Evolutionary conservation across 1,140 invertebrate species (phyloP).

Genomic region (Parapsyche elsis): DNA sequence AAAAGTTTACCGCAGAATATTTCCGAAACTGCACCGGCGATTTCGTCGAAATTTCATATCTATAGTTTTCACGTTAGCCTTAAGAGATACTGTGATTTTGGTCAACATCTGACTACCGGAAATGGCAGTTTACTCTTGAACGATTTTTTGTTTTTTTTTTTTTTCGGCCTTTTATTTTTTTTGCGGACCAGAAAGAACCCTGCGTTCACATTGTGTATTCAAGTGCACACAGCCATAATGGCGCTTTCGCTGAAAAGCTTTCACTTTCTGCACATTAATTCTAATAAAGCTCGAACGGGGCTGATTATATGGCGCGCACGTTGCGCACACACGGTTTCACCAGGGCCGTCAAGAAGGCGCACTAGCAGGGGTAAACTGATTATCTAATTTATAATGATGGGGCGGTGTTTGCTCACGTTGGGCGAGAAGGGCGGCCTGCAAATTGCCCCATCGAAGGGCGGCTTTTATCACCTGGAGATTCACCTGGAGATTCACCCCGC

Average conservation of each 20-base stretch:
- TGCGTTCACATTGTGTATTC: neutral
- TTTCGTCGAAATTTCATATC: no score
- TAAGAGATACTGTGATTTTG: no score
- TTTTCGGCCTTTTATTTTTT: no score
- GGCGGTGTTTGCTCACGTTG: constrained; percentile 14
- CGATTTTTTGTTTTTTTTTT: no score
- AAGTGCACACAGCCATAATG: neutral
- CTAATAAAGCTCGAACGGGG: constrained; percentile 1
- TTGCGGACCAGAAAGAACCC: no score
- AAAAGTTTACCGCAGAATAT: no score
- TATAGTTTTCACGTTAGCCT: no score
- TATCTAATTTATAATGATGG: constrained; percentile 43
- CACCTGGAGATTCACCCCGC: neutral
- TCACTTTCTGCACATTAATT: constrained; percentile 23
- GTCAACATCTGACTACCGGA: no score
- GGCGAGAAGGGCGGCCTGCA: constrained; percentile 22
- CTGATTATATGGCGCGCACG: no score
- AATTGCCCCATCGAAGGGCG: constrained; percentile 34
- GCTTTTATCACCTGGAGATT: neutral
- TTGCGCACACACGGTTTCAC: no score
- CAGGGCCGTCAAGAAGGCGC: neutral
- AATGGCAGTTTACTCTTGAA: no score
- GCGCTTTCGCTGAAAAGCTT: constrained; percentile 18
- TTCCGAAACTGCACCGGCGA: no score
- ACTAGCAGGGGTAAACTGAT: constrained; percentile 36